A percentile compares a stretch with the other conserved stretches of the same genome.
phyloP scores from a whole-genome alignment of 2,888 invertebrate genomes.

The Spisula solida region DNA sequence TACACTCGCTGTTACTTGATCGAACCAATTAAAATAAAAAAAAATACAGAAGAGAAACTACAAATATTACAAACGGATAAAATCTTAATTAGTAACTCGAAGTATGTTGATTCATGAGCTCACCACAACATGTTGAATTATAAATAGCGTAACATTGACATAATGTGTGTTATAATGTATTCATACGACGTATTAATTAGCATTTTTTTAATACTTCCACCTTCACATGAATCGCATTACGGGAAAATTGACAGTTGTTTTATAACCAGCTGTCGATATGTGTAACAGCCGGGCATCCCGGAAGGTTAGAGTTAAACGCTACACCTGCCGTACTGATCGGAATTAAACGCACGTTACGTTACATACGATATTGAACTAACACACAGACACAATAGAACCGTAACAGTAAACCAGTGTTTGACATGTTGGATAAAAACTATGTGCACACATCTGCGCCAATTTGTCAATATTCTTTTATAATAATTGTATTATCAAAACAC shows the following conservation, averaged over 20 bases:
- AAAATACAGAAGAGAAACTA: no score
- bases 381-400: not conserved
- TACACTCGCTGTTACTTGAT: no score
- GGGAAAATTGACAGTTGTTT: not conserved
- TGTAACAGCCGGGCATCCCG: not conserved
- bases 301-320: not conserved
- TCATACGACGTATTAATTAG: not conserved
- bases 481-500: not conserved
- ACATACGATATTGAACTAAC: slow-evolving; percentile 10
- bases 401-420: not conserved
- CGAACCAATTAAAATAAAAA: no score
- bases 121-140: not conserved
- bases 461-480: not conserved
- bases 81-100: no score
- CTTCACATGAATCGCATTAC: not conserved
- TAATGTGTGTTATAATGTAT: not conserved
- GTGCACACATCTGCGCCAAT: not conserved
- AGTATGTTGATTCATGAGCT: no score
- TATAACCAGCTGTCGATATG: slow-evolving; percentile 17
- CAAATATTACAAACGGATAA: no score
- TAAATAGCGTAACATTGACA: not conserved
- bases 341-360: not conserved
- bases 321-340: not conserved
- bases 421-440: not conserved
- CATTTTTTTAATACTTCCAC: not conserved